These are phyloP conservation scores for Lasiommata megera DNA, from an alignment of 2,888 invertebrate genomes.

Conservation along the genomic window DNA sequence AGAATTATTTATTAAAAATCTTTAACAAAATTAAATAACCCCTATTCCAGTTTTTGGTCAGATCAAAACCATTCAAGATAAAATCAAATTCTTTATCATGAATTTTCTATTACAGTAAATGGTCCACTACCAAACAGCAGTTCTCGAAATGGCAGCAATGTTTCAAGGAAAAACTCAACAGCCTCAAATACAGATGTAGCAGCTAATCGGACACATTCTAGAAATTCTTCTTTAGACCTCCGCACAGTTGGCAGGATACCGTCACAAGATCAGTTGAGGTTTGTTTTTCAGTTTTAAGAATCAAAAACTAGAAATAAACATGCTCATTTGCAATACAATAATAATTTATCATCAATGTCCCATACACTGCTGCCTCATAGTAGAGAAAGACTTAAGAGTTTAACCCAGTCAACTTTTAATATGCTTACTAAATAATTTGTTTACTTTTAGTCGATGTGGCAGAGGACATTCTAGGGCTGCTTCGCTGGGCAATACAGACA, in stretches of 20 bases:
- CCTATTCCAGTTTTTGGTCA: too few relatives aligned
- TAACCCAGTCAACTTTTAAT: too few relatives aligned
- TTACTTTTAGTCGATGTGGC: conserved; percentile 62
- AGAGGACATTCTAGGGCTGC: conserved; percentile 91
- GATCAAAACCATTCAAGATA: too few relatives aligned
- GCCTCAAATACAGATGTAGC: conserved; percentile 64
- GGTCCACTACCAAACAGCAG: conserved; percentile 47
- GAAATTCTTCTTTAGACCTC: conserved; percentile 92
- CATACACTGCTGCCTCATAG: too few relatives aligned
- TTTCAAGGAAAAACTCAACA: conserved; percentile 69
- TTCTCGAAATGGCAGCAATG: conserved; percentile 54
- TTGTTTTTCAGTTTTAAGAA: too few relatives aligned
- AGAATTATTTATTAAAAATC: too few relatives aligned
- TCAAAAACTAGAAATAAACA: neutral
- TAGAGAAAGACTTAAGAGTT: too few relatives aligned
- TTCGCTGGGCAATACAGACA: conserved; percentile 84
- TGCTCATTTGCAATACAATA: too few relatives aligned
- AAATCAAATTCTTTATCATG: neutral
- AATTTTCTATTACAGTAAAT: conserved; percentile 49
- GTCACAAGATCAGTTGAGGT: conserved; percentile 76
- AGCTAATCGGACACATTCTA: conserved; percentile 82
- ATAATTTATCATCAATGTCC: too few relatives aligned
- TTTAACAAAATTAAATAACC: too few relatives aligned
- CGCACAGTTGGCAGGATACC: conserved; percentile 79
- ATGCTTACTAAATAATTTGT: too few relatives aligned